Evolutionary conservation across 2,113 vertebrate genomes (phyloP), one percentile per base, ranked within the genome.

Genomic region (Trogon surrucura): DNA sequence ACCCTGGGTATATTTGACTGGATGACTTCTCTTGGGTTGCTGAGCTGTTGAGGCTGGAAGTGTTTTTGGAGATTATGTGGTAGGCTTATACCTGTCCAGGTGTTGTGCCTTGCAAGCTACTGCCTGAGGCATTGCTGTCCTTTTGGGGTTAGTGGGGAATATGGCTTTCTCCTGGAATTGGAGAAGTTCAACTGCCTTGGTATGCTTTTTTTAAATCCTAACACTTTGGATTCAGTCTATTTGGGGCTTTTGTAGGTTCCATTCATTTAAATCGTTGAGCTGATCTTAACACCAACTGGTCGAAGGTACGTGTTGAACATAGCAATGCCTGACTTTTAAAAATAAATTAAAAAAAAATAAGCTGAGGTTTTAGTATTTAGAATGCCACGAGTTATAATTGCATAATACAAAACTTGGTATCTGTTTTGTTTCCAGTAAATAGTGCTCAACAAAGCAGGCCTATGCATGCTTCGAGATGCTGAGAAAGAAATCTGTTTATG

Each of bases 381-480:
- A 95, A 75, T 71, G 41, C 14, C 11, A 6, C 0, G 1, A 53
- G 16, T 80, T 86, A 13, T 8, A 51, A 22, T 26, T 54, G 16
- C 36, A 50, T 73, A 51, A 70, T 62, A 30, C 13, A 29, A 41
- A 83, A 58, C 21, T 50, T 73, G 9, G 6, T 34, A 1, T 54
- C 4, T 13, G 3, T 30, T 57, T 54, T 85, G 16, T 72, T 64
- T 51, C 41, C 20, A 25, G 34, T 79, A 54, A 78, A 21, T 7
- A 53, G 29, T 9, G 36, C 48, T 65, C 19, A 54, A 30, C 36
- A 64, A 34, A 85, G 69, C 38, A 81, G 60, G 25, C 58, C 71
- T 45, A 5, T 0, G 0, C 8, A 2, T 66, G 58, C 50, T 48
- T 54, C 45, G 54, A 2, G 71, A 27, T 67, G 57, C 54, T 79